phyloP scores from a whole-genome alignment of 1,140 invertebrate genomes.

The Macrosteles quadrilineatus region DNA sequence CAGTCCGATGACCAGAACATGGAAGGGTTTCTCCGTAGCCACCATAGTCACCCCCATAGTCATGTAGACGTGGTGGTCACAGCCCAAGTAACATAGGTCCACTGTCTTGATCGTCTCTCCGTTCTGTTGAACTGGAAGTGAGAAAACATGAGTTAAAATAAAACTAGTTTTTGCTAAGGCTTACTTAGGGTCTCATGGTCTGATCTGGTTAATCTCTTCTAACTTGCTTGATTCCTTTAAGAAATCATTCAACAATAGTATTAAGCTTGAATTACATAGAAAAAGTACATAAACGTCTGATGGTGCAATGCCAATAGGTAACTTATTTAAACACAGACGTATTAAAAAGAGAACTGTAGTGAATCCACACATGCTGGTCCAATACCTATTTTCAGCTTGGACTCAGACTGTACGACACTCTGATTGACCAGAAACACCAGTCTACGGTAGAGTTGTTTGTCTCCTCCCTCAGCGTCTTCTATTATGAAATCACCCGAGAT shows the following conservation, averaged over 20 bases:
- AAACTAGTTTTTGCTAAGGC: too few relatives aligned
- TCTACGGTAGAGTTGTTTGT: conserved; percentile 64
- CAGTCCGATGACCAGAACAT: conserved; percentile 73
- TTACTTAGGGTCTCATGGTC: too few relatives aligned
- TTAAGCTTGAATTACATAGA: too few relatives aligned
- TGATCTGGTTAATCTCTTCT: too few relatives aligned
- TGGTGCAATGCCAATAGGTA: too few relatives aligned
- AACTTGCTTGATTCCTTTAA: too few relatives aligned
- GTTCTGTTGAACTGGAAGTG: conserved; percentile 62
- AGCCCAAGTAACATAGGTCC: conserved; percentile 67
- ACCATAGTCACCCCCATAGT: conserved; percentile 63
- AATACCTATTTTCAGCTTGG: conserved; percentile 71
- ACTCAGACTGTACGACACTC: conserved; percentile 89
- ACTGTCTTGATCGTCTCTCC: conserved; percentile 60
- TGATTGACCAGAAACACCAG: conserved; percentile 84
- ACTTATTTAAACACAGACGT: too few relatives aligned
- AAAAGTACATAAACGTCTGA: too few relatives aligned
- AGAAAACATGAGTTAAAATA: too few relatives aligned
- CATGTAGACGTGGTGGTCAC: conserved; percentile 82
- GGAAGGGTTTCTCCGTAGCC: conserved; percentile 42
- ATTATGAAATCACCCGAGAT: conserved; percentile 83
- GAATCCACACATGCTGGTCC: too few relatives aligned
- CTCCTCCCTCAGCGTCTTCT: conserved; percentile 78
- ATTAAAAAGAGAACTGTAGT: too few relatives aligned
- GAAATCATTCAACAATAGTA: too few relatives aligned